Base-by-base conservation (phyloP, 2,888 invertebrate species). In the Drosophila koepferae region DNA sequence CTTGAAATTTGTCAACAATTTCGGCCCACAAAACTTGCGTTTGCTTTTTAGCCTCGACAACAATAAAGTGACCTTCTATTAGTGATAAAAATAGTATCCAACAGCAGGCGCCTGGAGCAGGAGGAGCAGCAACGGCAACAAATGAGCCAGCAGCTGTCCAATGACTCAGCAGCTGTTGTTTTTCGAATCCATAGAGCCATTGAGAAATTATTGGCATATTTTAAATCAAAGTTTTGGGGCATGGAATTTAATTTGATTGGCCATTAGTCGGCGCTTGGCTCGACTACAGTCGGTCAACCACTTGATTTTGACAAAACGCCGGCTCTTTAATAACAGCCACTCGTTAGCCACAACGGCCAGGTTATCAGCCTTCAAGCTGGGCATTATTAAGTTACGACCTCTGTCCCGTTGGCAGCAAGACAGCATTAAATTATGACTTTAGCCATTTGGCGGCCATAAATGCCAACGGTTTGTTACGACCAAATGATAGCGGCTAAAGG, bases 1-100 rank as follows among this genome's bases (percentile, higher is more conserved):
- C 87, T 70, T 71, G 81, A 88, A 86, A 86, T 86, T 86, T 86
- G 86, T 86, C 90, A 86, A 90, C 86, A 86, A 85, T 87, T 89
- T 85, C 36, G 76, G 88, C 60, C 77, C 66, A 66, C 80, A 72
- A 71, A 89, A 80, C 80, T 86, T 87, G 89, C 73, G 86, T 82
- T 85, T 85, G 54, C 55, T 72, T 69, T 80, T 80, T 65, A 31
- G 66, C 69, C 60, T 18, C 40, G 23, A 36, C 31, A 38, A 59
- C 86, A 81, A 80, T 74, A 84, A 85, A 85, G 84, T 89, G 87
- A 77, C 84, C 63, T 89, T 89, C 84, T 85, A 89, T 86, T 89
- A 89, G 80, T 81, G 84, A 86, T 86, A 84, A 89, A 89, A 85
- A 86, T 86, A 80, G 85, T 77, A 64, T 7, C 63, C 40, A 56